A percentile compares a stretch with the other conserved stretches of the same genome.
phyloP scores from a whole-genome alignment of 2,888 invertebrate genomes.

The Malthinus seriepunctatus region DNA sequence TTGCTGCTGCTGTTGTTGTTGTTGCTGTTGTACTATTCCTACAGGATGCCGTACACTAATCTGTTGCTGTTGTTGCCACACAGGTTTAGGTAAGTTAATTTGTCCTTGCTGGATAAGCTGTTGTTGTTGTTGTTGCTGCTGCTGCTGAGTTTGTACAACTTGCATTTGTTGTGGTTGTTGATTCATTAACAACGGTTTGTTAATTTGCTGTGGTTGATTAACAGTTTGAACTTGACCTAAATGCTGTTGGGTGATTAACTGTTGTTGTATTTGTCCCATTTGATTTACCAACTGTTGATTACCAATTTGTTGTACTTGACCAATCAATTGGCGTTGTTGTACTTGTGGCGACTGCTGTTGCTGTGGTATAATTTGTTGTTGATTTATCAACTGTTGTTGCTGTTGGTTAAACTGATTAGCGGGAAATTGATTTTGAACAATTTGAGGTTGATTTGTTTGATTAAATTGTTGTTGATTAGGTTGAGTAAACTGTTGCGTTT shows the following conservation, averaged over 20 bases:
- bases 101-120: conserved; percentile 19
- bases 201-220: conserved; percentile 15
- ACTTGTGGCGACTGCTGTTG: conserved; percentile 13
- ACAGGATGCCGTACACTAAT: conserved; percentile 34
- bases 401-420: conserved; percentile 29
- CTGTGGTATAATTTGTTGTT: conserved; percentile 19
- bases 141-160: conserved; percentile 31
- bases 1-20: conserved; percentile 36
- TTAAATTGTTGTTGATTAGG: conserved; percentile 40
- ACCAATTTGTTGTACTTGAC: conserved; percentile 2
- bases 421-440: conserved; percentile 37
- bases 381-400: conserved; percentile 12
- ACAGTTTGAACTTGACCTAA: conserved; percentile 29
- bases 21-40: conserved; percentile 32
- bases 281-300: conserved; percentile 3
- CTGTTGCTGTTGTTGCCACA: conserved; percentile 34
- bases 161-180: conserved; percentile 25
- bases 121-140: conserved; percentile 30
- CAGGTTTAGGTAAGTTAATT: conserved; percentile 16
- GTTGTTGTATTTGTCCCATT: conserved; percentile 12
- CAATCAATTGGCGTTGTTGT: conserved; percentile 7
- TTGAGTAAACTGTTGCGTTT: conserved; percentile 35
- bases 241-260: conserved; percentile 18
- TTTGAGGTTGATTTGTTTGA: conserved; percentile 40
- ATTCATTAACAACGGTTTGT: conserved; percentile 15